Evolutionary conservation across 2,888 invertebrate genomes (phyloP).

Genomic region (Dicycla oo): DNA sequence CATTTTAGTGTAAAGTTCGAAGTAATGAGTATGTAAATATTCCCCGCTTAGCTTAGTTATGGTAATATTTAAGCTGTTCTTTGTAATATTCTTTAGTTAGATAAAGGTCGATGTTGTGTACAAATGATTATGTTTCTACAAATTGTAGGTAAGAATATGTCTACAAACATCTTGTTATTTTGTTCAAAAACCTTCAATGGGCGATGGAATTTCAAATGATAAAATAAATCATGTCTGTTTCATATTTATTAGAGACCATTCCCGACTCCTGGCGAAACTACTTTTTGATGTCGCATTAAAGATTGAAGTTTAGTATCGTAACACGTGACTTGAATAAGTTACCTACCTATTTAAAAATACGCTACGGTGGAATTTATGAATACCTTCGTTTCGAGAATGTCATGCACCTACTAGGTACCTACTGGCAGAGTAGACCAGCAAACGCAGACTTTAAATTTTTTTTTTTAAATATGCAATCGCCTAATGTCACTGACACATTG

Average conservation of each 20-base stretch:
- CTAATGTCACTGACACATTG: not conserved
- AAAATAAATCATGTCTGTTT: constrained; percentile 20
- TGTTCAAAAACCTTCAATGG: constrained; percentile 28
- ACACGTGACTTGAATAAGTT: not conserved
- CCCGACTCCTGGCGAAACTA: not conserved
- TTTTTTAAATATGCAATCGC: not conserved
- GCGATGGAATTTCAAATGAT: constrained; percentile 38
- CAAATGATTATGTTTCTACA: constrained; percentile 18
- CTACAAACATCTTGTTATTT: constrained; percentile 8
- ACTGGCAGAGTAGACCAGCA: not conserved
- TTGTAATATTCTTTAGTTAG: constrained; percentile 33
- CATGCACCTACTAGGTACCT: not conserved
- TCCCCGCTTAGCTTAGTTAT: constrained; percentile 9
- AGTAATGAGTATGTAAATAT: constrained; percentile 25
- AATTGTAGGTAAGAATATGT: not conserved
- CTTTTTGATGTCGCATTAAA: constrained; percentile 5
- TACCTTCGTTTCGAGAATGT: not conserved
- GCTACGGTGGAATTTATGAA: too few relatives aligned
- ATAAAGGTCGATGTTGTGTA: constrained; percentile 1
- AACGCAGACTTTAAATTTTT: not conserved
- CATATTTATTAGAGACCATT: constrained; percentile 27
- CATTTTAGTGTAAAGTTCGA: constrained; percentile 3
- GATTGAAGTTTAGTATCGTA: not conserved
- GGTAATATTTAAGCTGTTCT: constrained; percentile 34
- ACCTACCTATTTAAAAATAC: too few relatives aligned